Evolutionary conservation across 2,888 invertebrate species (phyloP), one percentile per base, ranked within the genome.

Genomic region (Brenthis ino): DNA sequence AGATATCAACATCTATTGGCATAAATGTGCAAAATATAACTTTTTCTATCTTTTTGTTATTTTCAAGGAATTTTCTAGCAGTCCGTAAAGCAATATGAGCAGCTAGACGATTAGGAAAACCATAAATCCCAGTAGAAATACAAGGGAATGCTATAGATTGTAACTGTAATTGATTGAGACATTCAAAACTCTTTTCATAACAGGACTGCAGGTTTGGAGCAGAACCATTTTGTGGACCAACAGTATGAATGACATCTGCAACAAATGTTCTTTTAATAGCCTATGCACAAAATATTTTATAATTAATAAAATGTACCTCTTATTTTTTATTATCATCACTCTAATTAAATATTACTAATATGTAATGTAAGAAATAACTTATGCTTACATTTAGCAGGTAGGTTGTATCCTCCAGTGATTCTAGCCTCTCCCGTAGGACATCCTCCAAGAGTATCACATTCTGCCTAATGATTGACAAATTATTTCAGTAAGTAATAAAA

Each of bases 81-180:
- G 95, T 94, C 33, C 88, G 84, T 8, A 96, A 82, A 3, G 97
- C 97, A 5, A 97, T 94, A 77, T 95, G 94, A 0, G 96, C 96
- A 0, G 98, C 98, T 50, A 95, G 86, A 70, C 94, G 94, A 82
- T 95, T 95, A 0, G 98, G 98, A 85, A 97, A 98, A 0, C 97
- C 97, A 83, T 97, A 98, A 72, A 98, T 94, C n/a, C 98, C 98
- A 5, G 98, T 98, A 0, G 97, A 97, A 80, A 98, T 97, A 82
- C 98, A 98, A 0, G 98, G 98, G 82, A 98, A 98, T 0, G 98
- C 97, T 57, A 97, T 94, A 6, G 95, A 94, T 58, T 90, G 89
- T 2, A 97, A 78, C 2, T 94, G 85, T 72, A 95, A 93, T 47
- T 94, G 85, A 14, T 87, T 80, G 65, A 94, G 93, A 16, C 95